A percentile compares a stretch with the other conserved stretches of the same genome.
Conservation (phyloP, 1,140 invertebrate species). For the Mercenaria mercenaria region DNA sequence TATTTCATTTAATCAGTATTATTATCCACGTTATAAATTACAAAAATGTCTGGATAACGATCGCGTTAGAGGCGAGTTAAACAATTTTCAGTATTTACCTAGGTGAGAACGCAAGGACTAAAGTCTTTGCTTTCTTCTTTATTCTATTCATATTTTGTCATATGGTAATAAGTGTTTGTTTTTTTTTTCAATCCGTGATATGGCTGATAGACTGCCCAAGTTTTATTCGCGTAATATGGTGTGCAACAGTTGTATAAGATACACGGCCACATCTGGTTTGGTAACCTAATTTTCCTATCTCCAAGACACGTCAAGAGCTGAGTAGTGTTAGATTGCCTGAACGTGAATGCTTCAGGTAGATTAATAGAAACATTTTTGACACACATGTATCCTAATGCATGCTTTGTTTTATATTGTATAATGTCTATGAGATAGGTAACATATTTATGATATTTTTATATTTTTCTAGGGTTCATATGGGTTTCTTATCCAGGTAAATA, state of each 20-base stretch:
- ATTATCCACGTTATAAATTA: slow-evolving; percentile 30
- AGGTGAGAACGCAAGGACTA: neutral
- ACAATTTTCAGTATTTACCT: neutral
- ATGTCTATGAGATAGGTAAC: neutral
- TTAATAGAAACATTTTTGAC: too few species aligned
- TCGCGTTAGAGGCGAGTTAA: neutral
- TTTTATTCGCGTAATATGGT: too few species aligned
- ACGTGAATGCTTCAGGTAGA: too few species aligned
- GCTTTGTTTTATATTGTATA: neutral
- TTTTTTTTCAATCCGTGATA: neutral
- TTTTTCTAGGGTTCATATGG: slow-evolving; percentile 21
- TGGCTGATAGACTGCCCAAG: too few species aligned
- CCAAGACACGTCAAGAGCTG: too few species aligned
- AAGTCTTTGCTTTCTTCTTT: neutral
- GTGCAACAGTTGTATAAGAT: too few species aligned
- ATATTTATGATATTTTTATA: neutral
- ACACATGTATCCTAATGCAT: neutral
- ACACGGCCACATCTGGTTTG: too few species aligned
- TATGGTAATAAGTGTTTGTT: neutral
- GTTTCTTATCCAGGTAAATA: neutral
- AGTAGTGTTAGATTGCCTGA: too few species aligned
- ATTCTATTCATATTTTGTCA: neutral
- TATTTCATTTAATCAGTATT: slow-evolving; percentile 30
- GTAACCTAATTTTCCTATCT: too few species aligned
- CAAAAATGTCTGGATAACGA: neutral